A percentile compares a stretch with the other conserved stretches of the same genome.
These are phyloP conservation scores for Matsumurasca onukii DNA, from an alignment of 1,140 invertebrate species.

Conservation along the genomic window DNA sequence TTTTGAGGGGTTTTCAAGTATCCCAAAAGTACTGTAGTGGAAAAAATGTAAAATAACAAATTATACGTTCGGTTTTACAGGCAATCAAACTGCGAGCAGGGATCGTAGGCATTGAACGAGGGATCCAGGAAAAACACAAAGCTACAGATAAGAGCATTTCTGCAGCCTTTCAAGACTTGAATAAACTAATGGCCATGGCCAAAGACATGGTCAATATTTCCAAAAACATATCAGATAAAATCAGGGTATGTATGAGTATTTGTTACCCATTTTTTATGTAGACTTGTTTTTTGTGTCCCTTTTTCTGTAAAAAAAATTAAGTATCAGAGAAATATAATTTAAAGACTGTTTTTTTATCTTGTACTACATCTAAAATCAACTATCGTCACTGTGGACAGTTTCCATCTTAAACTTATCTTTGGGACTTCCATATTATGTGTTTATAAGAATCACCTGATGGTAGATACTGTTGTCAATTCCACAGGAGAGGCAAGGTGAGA, in stretches of 20 bases:
- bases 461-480: too few relatives aligned
- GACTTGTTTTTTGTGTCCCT: neutral
- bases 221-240: slow-evolving; percentile 90
- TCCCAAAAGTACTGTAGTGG: too few relatives aligned
- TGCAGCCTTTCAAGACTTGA: slow-evolving; percentile 93
- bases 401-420: too few relatives aligned
- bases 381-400: too few relatives aligned
- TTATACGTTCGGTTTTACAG: too few relatives aligned
- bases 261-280: slow-evolving; percentile 34
- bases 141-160: slow-evolving; percentile 89
- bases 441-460: too few relatives aligned
- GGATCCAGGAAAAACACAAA: slow-evolving; percentile 85
- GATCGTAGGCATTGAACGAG: slow-evolving; percentile 94
- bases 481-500: slow-evolving; percentile 90
- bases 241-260: slow-evolving; percentile 75
- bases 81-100: slow-evolving; percentile 75
- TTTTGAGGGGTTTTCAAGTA: too few relatives aligned
- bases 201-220: slow-evolving; percentile 96
- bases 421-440: too few relatives aligned
- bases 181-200: slow-evolving; percentile 92
- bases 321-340: too few relatives aligned
- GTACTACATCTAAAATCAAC: too few relatives aligned
- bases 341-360: too few relatives aligned
- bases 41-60: too few relatives aligned
- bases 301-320: slow-evolving; percentile 21